Base-by-base conservation (phyloP, 2,113 vertebrate species). In the Pomatorhinus ruficollis region DNA sequence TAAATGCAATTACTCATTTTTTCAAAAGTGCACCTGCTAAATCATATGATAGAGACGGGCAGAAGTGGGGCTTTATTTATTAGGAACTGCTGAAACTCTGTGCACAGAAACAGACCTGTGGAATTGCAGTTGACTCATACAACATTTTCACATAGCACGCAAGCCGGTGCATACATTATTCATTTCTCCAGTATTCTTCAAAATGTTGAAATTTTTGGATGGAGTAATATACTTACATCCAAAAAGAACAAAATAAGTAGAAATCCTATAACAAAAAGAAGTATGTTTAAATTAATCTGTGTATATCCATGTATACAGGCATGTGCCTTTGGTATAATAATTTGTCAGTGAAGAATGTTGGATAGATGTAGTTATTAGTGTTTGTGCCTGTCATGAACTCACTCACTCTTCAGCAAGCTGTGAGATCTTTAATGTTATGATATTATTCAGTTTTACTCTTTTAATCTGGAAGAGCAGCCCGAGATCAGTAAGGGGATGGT, bases 371-470 rank as follows among this genome's bases (percentile, higher is more conserved):
- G 44, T 47, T 86, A 42, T 78, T 52, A 21, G 31, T 87, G 24
- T 61, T 83, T 88, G 30, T 44, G 42, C 49, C 42, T 80, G 40
- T 94, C 71, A 47, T 53, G 59, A 76, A 24, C 54, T 92, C 68
- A 30, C 28, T 92, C 66, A 88, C 27, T 83, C 70, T 94, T 94
- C 87, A 63, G 64, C 33, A 79, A 89, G 49, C 40, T 95, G 75
- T 56, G 68, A 74, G 20, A 11, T 89, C 87, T 96, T 71, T 81
- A 56, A 68, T 66, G 61, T 70, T 94, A 49, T 16, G 19, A 23
- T 90, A 76, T 93, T 90, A 90, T 92, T 95, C 95, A 70, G 87
- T 94, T 93, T 87, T 93, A 70, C 88, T 95, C 64, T 92, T 94
- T 83, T 95, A 91, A 97, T 96, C 79, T 90, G 74, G 53, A 89